Evolutionary conservation across 30 jellyfish, hydroid and myxozoan genomes (phyloP), one percentile per base, ranked within the genome.

Genomic region (Nemopilema nomurai): DNA sequence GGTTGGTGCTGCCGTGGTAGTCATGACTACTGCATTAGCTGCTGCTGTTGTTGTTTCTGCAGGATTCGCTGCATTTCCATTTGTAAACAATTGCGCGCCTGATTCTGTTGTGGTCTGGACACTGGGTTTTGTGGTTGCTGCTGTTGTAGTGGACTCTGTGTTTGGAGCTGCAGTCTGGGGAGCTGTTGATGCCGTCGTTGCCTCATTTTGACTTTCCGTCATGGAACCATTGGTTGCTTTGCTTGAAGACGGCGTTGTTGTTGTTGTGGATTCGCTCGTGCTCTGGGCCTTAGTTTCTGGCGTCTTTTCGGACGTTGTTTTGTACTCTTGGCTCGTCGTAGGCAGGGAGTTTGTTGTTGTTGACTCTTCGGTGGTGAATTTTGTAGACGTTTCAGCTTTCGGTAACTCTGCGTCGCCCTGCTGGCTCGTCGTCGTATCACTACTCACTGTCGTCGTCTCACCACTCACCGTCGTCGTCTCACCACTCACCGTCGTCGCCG

Each of bases 101-200:
- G 87, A 78, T 4, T 62, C 30, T n/a, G 85, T 51, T n/a, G 74
- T 49, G 26, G 76, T 76, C 67, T 76, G 52, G 22, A 28, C 51
- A 24, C 19, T 41, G n/a, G 85, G 74, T 4, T 50, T 76, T 76
- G 74, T 22, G 28, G 85, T 76, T 49, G 49, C 71, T 18, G 1
- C 79, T 1, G 79, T 76, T 53, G 86, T 29, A 8, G 86, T 23
- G 7, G 86, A 18, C 26, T 51, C 23, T 19, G 62, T 76, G 22
- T 18, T 51, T 51, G 86, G 30, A 18, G 1, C 70, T 41, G 22
- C 21, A 74, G 50, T 41, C 18, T 52, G 4, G 13, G 31, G 25
- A 24, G 76, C 27, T 18, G 62, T 1, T 76, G 76, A 51, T n/a
- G 85, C 1, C 16, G 76, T 51, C 16, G 8, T 67, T 13, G 52